Base-by-base conservation (phyloP, 2,888 invertebrate species). In the Drosophila peninsularis region DNA sequence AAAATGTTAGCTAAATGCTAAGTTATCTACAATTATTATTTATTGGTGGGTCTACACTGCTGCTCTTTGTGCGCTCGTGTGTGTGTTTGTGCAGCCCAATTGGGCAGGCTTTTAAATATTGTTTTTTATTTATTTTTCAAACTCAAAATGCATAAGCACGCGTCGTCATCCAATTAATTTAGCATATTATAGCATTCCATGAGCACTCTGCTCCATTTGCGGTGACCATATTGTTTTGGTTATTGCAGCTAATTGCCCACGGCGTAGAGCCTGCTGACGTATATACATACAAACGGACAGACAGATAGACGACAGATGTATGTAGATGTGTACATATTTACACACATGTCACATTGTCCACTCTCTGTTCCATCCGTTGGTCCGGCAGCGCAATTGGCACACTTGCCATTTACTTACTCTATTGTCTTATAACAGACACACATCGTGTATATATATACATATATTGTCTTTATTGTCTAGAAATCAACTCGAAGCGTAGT, bases 21-120 rank as follows among this genome's bases (percentile, higher is more conserved):
- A 86, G 75, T 83, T 86, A 88, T 86, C 89, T 88, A 78, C 73
- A 80, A 83, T 86, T 83, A 88, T 78, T 86, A 78, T 80, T 88
- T 80, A 74, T 80, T 83, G 80, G 80, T 71, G 77, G 67, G 50
- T 64, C 69, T 78, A 78, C 34, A 71, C 50, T 68, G 14, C 24
- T 24, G 2, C 24, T 24, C 24, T 24, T 4, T 24, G 24, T 24
- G 9, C 27, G 14, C 44, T 30, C 30, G 55, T 57, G 49, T 62
- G 49, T 60, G 7, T 50, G 17, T 62, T n/a, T 55, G 55, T 56
- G 32, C 54, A 71, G 21, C 66, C 77, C 61, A 77, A 67, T 63
- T 72, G 73, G 73, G 42, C 49, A 62, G 58, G 30, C 30, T 55
- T 42, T 66, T 52, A 56, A 32, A 39, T 17, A 41, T 41, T 36